Evolutionary conservation across 2,797 vertebrate genomes (phyloP).

Genomic region (Balearica regulorum): DNA sequence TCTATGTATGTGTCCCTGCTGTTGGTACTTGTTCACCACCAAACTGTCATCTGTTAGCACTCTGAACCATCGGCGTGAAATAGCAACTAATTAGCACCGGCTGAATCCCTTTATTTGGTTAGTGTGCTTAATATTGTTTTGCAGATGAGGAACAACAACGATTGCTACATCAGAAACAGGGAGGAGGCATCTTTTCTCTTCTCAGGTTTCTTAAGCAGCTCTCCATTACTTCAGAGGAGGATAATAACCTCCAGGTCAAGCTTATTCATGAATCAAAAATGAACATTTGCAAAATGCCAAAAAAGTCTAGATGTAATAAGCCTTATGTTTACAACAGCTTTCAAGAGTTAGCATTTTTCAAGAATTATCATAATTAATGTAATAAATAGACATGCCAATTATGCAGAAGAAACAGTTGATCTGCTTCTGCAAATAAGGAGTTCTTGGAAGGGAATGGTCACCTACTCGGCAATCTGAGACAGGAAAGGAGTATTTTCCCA

Average conservation of each 20-base stretch:
- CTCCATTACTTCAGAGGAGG: background rate
- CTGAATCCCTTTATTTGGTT: background rate
- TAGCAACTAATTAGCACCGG: background rate
- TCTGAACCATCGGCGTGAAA: background rate
- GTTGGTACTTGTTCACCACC: conserved; percentile 63
- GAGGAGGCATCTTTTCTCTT: conserved; percentile 14
- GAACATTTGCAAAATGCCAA: conserved; percentile 39
- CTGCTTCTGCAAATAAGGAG: background rate
- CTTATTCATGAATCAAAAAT: conserved; percentile 42
- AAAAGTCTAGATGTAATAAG: conserved; percentile 13
- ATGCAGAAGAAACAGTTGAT: background rate
- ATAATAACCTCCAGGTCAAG: conserved; percentile 32
- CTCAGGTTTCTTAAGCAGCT: background rate
- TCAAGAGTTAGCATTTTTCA: conserved; percentile 39
- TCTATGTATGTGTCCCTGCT: conserved; percentile 61
- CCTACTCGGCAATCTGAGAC: background rate
- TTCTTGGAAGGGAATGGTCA: background rate
- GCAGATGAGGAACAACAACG: background rate
- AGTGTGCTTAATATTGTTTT: background rate
- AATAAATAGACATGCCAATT: conserved; percentile 36
- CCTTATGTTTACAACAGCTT: conserved; percentile 52
- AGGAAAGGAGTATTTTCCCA: background rate
- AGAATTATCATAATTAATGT: conserved; percentile 33
- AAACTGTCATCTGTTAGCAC: conserved; percentile 3
- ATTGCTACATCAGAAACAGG: conserved; percentile 5